Base-by-base conservation (phyloP, 2,797 vertebrate genomes). In the Luscinia megarhynchos region DNA sequence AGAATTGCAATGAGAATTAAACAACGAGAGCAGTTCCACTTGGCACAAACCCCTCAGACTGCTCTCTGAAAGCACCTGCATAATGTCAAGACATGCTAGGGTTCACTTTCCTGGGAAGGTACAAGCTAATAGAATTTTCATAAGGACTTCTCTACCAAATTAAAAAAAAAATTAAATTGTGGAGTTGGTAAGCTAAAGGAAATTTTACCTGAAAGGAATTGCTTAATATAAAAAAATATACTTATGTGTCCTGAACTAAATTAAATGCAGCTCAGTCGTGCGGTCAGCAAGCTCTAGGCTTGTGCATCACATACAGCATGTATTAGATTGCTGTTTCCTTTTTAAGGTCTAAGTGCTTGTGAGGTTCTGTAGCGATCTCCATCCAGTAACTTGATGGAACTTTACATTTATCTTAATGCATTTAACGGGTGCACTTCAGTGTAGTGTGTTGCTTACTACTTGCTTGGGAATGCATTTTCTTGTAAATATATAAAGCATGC, bases 401-500 rank as follows among this genome's bases (percentile, higher is more conserved):
- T 95, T 90, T 68, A 30, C 50, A 30, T 83, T 85, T 93, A 62
- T 88, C 87, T 90, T 86, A 63, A 82, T 78, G 45, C 41, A 88
- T 93, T 27, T 86, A 72, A 62, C 46, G 50, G 87, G 48, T 93
- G 46, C 53, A 8, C 84, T 84, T 83, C 53, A 40, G 18, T 90
- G 46, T 76, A 63, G 38, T 90, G 4, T 70, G 29, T 59, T 90
- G 81, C 68, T 69, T 89, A 41, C 63, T 74, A 45, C 69, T 92
- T 94, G 85, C 83, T 87, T 54, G 79, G 59, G 83, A 94, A 84
- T 96, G 95, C 41, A 23, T 89, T 93, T 95, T 63, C 57, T 84
- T 93, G 85, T 96, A 84, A 69, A 91, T 88, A 83, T 75, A 55
- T 78, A 68, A 88, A 94, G 95, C 94, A 96, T 94, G 91, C 68